These are phyloP conservation scores for Scophthalmus maximus DNA, from an alignment of 2,113 vertebrate genomes.

Conservation along the genomic window DNA sequence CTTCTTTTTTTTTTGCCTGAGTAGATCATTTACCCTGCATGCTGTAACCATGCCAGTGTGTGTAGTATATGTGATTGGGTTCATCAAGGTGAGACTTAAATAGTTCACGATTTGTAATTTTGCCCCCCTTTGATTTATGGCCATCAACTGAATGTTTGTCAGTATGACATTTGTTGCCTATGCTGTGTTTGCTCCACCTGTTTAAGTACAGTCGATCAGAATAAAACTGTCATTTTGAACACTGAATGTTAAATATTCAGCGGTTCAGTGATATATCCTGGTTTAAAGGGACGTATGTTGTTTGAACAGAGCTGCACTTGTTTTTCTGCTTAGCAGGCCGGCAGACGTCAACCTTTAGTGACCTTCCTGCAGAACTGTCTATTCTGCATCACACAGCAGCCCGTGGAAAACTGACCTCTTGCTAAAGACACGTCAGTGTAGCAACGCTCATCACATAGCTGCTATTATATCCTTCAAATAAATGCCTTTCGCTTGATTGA, in stretches of 20 bases:
- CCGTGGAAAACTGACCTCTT: conserved; percentile 36
- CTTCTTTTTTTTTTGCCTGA: conserved; percentile 68
- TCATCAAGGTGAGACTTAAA: conserved; percentile 34
- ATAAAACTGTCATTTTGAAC: conserved; percentile 3
- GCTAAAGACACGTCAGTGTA: conserved; percentile 21
- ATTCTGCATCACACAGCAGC: conserved; percentile 39
- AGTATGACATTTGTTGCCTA: conserved; percentile 9
- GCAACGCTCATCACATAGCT: conserved; percentile 1
- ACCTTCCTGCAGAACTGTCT: conserved; percentile 36
- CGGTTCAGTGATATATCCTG: neutral
- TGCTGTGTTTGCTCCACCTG: neutral
- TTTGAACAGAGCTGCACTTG: conserved; percentile 2
- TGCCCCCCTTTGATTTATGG: conserved; percentile 7
- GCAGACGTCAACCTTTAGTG: conserved; percentile 39
- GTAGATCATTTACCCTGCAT: conserved; percentile 82
- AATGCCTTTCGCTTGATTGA: too few relatives aligned
- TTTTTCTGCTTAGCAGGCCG: conserved; percentile 23
- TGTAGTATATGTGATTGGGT: conserved; percentile 45
- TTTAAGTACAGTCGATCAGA: conserved; percentile 13
- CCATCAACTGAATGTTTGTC: neutral
- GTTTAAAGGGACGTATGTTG: neutral
- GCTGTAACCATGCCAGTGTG: conserved; percentile 50
- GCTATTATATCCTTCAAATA: too few relatives aligned
- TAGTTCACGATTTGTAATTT: conserved; percentile 27
- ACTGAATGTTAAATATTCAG: conserved; percentile 13